Evolutionary conservation across 2,888 invertebrate genomes (phyloP), one percentile per base, ranked within the genome.

Genomic region (Diploptera punctata): DNA sequence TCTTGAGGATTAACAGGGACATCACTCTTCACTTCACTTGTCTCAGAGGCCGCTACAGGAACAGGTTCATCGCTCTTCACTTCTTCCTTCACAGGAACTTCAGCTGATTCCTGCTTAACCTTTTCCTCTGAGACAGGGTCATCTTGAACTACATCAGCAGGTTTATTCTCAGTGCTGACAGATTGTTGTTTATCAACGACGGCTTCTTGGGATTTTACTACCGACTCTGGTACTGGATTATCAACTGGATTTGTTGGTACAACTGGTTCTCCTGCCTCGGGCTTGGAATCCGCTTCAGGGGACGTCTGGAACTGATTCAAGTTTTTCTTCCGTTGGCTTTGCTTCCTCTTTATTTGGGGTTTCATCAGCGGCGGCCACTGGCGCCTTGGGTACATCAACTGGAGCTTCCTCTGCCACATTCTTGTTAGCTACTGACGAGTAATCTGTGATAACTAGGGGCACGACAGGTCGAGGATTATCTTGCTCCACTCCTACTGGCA

Each of bases 401-500:
- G 62, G 38, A 2, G 4, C n/a, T 10, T 19, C 19, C 2, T 29
- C 29, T 1, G 54, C 5, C n/a, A 19, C 44, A 26, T 26, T 52
- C 33, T 38, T 38, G 16, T 16, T 81, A 16, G 82, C 81, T 10
- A 83, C 83, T 47, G 81, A 80, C 13, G 84, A 80, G 78, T 83
- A 81, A 76, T 83, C 83, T 49, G 83, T 80, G 74, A 82, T 83
- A 76, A 83, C 83, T 73, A 82, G 80, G 52, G 83, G 84, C 76
- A 77, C 77, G 10, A 74, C 77, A 7, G 76, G 73, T 49, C 77
- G 76, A 13, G 76, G 72, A 21, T 75, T 74, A 19, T 74, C 77
- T 76, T 76, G 49, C n/a, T 71, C 75, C 44, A 73, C 72, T 47
- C 82, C 81, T 72, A 89, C 89, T 47, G 87, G 88, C 54, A 90